Evolutionary conservation across 2,888 invertebrate species (phyloP).

Genomic region (Epinotia demarniana): DNA sequence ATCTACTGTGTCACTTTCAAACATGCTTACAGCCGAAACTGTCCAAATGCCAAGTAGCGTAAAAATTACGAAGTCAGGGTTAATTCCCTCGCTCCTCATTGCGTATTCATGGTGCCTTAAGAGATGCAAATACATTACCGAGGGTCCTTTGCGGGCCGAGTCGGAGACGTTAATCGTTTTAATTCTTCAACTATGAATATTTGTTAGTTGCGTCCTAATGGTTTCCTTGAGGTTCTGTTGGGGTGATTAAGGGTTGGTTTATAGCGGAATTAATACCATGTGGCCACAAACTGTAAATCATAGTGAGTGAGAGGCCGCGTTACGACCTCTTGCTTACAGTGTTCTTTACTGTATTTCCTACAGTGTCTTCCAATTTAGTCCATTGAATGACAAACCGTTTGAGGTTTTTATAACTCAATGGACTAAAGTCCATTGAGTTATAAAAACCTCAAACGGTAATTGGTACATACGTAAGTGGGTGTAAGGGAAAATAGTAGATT

Average conservation of each 20-base stretch:
- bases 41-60: constrained; percentile 18
- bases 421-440: no score
- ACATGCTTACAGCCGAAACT: background rate
- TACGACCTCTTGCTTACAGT: no score
- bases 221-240: background rate
- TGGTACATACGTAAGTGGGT: no score
- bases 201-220: constrained; percentile 20
- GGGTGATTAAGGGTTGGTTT: constrained; percentile 7
- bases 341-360: no score
- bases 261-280: background rate
- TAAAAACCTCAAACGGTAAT: no score
- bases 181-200: constrained; percentile 44
- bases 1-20: no score
- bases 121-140: constrained; percentile 43
- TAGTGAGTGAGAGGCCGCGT: no score
- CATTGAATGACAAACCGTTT: no score
- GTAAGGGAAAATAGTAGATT: no score
- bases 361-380: no score
- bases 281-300: background rate
- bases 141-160: constrained; percentile 19
- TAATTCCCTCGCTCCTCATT: constrained; percentile 42
- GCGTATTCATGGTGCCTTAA: constrained; percentile 44
- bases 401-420: no score
- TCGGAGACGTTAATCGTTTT: constrained; percentile 42
- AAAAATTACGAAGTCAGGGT: constrained; percentile 36